Evolutionary conservation across 2,113 vertebrate genomes (phyloP).

Genomic region (Eidolon helvum): DNA sequence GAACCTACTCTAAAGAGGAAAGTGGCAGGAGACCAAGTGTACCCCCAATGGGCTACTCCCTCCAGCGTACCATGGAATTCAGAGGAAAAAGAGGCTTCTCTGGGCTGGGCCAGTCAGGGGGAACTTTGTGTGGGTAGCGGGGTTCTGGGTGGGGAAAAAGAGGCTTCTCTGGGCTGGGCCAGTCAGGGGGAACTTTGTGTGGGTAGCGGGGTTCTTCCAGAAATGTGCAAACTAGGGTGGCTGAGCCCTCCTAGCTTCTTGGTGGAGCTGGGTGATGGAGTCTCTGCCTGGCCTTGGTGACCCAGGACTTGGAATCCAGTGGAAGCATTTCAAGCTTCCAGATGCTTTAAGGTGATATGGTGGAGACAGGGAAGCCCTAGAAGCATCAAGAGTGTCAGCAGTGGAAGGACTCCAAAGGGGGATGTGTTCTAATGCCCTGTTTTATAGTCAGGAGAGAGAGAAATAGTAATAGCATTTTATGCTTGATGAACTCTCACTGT

Average conservation of each 20-base stretch:
- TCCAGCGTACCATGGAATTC: neutral
- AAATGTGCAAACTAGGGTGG: neutral
- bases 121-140: neutral
- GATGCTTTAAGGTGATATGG: neutral
- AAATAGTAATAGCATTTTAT: neutral
- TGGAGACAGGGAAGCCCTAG: neutral
- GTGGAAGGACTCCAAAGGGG: neutral
- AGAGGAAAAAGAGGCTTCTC: neutral
- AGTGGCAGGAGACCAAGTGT: neutral
- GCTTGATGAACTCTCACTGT: neutral
- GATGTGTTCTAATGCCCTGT: neutral
- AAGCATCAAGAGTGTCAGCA: neutral
- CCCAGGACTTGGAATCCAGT: neutral
- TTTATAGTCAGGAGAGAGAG: accelerated
- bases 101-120: neutral
- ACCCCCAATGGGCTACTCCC: neutral
- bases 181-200: neutral
- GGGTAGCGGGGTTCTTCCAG: neutral
- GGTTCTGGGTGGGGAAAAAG: neutral
- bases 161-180: neutral
- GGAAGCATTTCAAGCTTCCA: neutral
- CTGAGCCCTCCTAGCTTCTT: neutral
- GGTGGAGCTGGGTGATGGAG: neutral
- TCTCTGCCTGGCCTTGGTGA: neutral
- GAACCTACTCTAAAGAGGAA: neutral